phyloP scores from a whole-genome alignment of 2,113 vertebrate species.

The Grammomys surdaster region DNA sequence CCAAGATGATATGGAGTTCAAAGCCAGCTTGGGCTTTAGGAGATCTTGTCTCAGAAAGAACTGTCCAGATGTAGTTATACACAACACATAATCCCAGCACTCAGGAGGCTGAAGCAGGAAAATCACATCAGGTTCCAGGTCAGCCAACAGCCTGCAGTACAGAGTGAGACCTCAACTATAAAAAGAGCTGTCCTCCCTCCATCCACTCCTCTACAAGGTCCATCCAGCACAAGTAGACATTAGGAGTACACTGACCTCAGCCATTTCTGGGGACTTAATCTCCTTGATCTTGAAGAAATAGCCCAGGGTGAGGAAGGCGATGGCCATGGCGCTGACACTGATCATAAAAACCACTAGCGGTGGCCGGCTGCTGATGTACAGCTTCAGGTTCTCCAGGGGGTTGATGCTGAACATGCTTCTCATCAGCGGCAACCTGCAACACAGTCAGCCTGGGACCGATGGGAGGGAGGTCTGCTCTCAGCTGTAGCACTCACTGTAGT shows the following conservation, averaged over 20 bases:
- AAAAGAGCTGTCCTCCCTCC: neutral
- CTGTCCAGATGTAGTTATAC: neutral
- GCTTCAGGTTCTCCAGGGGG: slow-evolving; percentile 97
- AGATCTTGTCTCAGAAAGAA: neutral
- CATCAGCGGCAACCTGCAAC: slow-evolving; percentile 84
- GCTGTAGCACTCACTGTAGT: fast-evolving
- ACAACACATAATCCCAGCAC: neutral
- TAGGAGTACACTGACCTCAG: slow-evolving; percentile 89
- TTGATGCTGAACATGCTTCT: slow-evolving; percentile 91
- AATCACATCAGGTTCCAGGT: neutral
- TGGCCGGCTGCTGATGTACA: slow-evolving; percentile 95
- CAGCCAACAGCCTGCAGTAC: neutral
- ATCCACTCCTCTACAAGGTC: too few relatives aligned
- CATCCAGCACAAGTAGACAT: neutral
- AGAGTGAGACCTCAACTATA: neutral
- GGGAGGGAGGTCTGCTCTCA: neutral
- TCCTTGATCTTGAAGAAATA: slow-evolving; percentile 99
- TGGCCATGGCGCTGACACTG: slow-evolving; percentile 97
- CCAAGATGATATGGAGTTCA: neutral
- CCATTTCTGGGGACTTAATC: slow-evolving; percentile 97
- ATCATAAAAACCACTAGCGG: slow-evolving; percentile 99
- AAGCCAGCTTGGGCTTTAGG: neutral
- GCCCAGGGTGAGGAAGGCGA: slow-evolving; percentile 97
- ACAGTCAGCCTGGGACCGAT: neutral
- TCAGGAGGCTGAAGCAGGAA: neutral